Base-by-base conservation (phyloP, 2,797 vertebrate genomes). In the Mallotus villosus region DNA sequence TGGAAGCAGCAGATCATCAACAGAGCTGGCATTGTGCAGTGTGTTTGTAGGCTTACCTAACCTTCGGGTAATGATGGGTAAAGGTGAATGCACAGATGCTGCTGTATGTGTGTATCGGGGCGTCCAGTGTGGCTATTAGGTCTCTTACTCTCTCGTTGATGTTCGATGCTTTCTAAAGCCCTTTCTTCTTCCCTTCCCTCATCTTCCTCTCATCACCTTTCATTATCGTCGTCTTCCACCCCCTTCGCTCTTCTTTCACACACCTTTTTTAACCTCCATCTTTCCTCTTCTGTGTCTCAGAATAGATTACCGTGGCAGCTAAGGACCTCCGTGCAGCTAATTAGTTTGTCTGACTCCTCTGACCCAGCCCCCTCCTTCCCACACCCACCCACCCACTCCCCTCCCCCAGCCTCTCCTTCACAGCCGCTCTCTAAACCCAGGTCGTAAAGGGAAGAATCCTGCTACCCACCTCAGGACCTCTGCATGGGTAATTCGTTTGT, bases 401-500 rank as follows among this genome's bases (percentile, higher is more conserved):
- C 51, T 55, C 51, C 51, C 51, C 51, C 51, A 8, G 16, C 51
- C 17, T 55, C 34, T 37, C 32, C n/a, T 63, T 37, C 62, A 37
- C 3, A 21, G 29, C 34, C 8, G 5, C 25, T 17, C n/a, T n/a
- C 29, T 17, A 24, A 58, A 41, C 27, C 53, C 27, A 64, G 3
- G n/a, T 53, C 32, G 21, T 69, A 37, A 68, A 68, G 51, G 34
- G 22, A 24, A 14, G 46, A 16, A 32, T 17, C 7, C 6, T 57
- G 61, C 68, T 29, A 46, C 34, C 37, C 32, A 49, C 32, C 17
- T 63, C 62, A 22, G 63, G 19, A 5, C 60, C 73, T 66, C 64
- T 32, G 71, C 61, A 49, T 49, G 63, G 70, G 69, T 73, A 58
- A 81, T 83, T 68, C 81, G 58, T 46, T 51, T 11, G 24, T 66